Evolutionary conservation across 2,113 vertebrate genomes (phyloP), one percentile per base, ranked within the genome.

Genomic region (Barnardius zonarius): DNA sequence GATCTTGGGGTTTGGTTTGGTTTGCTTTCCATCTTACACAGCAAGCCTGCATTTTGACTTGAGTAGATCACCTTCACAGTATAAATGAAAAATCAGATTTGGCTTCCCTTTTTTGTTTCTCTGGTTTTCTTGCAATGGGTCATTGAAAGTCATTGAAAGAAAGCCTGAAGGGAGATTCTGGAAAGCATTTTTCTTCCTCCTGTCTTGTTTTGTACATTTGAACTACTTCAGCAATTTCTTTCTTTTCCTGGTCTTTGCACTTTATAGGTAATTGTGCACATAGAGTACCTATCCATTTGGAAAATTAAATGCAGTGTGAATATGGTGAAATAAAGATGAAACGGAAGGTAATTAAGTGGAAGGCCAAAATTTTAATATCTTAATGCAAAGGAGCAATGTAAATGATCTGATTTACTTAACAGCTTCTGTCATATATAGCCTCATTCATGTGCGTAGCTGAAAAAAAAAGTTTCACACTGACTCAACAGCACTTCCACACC

Each of bases 141-240:
- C 86, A 76, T 90, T 91, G 95, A 89, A 96, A 81, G 80, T 94
- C 86, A 76, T 90, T 91, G 95, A 89, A 96, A 83, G 51, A 83
- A 94, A 88, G 73, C 94, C 94, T 92, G 72, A 84, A 91, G 95
- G 88, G 73, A 79, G 74, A 59, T 85, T 93, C 70, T 84, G 74
- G 43, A 94, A 89, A 93, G 44, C 70, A 94, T 94, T 95, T 96
- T 94, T 95, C 81, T 91, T 95, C 66, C 11, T 82, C 55, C 67
- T 85, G 57, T 95, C 93, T 91, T 91, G 73, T 86, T 96, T 94
- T 76, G 25, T 93, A 59, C 88, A 67, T 97, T 95, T 93, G 88
- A 94, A 94, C 91, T 93, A 94, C 86, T 94, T 96, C 92, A 95
- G 88, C 54, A 5, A 77, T 95, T 97, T 92, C 62, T 95, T 23